Percentiles rank a stretch among this genome's conserved stretches.
These are phyloP conservation scores for Coptodon rendalli DNA, from an alignment of 2,113 vertebrate genomes.

Conservation along the genomic window DNA sequence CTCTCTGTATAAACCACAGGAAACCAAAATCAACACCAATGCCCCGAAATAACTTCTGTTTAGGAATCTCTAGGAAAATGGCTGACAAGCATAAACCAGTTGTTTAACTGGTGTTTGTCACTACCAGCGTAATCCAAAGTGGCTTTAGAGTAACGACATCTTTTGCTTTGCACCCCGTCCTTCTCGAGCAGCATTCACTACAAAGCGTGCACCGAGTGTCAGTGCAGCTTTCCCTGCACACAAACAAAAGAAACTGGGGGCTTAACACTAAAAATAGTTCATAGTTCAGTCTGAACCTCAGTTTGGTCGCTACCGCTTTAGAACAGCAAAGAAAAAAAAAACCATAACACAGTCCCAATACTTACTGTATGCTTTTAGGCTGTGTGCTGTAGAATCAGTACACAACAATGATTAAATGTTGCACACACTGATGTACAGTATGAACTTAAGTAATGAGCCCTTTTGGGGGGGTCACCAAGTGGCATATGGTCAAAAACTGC, in stretches of 20 bases:
- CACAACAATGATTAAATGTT: not conserved
- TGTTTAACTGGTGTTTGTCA: not conserved
- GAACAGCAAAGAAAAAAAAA: not conserved
- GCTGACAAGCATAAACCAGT: conserved; percentile 1
- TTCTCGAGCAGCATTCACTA: not conserved
- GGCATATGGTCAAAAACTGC: not conserved
- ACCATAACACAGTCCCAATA: not conserved
- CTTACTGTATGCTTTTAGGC: not conserved
- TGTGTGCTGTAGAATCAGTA: not conserved
- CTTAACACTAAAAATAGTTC: not conserved
- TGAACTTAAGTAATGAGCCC: not conserved
- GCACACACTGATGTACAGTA: not conserved
- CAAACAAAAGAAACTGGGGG: not conserved
- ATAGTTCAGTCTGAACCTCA: not conserved
- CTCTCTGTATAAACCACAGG: conserved; percentile 31
- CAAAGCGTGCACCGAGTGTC: not conserved
- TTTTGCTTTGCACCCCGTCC: not conserved
- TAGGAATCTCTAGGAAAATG: conserved; percentile 30
- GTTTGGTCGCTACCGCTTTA: not conserved
- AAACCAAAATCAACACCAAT: conserved; percentile 49
- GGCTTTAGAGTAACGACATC: not conserved
- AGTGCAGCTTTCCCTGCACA: not conserved
- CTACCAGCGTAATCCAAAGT: not conserved
- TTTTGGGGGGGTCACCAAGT: not conserved
- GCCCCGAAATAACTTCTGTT: conserved; percentile 52